Evolutionary conservation across 2,113 vertebrate species (phyloP), one percentile per base, ranked within the genome.

Genomic region (Burhinus oedicnemus): DNA sequence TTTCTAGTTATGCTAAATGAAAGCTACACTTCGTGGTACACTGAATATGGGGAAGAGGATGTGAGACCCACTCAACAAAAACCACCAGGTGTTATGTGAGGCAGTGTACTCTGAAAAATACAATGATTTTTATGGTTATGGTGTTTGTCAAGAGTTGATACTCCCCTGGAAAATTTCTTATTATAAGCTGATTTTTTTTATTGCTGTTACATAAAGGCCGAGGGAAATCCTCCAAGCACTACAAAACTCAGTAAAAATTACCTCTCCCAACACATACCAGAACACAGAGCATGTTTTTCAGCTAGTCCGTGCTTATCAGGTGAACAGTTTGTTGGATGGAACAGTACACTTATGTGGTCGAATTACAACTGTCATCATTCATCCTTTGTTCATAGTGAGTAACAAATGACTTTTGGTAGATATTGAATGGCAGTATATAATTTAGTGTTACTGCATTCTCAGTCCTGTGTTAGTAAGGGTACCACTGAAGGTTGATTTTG

Each of bases 271-370:
- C 49, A 65, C 21, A 32, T 6, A 75, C 11, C 38, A 89, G 92
- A 72, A 61, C 45, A 45, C 32, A 69, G n/a, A 85, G 20, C 34
- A 11, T 51, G 36, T 55, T 89, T 94, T 91, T 78, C 26, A 78
- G 87, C 15, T 34, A 60, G 80, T 45, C 15, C 5, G 0, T 83
- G 45, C 58, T 76, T 26, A 52, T 58, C 69, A 83, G 58, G 45
- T 89, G 61, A 70, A 34, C 19, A 40, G 27, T 32, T 29, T 61
- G 20, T 82, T 87, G 58, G 32, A 36, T 60, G 36, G 45, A 90
- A 45, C 45, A 70, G 29, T 16, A 14, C 8, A n/a, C 4, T 80
- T 66, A 6, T 0, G 38, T 52, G n/a, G 14, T 34, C 0, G 0
- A 89, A 75, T 47, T 1, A 4, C 34, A 65, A 8, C 34, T 65